Conservation (phyloP, 2,797 vertebrate species). For the Sebastolobus alascanus region DNA sequence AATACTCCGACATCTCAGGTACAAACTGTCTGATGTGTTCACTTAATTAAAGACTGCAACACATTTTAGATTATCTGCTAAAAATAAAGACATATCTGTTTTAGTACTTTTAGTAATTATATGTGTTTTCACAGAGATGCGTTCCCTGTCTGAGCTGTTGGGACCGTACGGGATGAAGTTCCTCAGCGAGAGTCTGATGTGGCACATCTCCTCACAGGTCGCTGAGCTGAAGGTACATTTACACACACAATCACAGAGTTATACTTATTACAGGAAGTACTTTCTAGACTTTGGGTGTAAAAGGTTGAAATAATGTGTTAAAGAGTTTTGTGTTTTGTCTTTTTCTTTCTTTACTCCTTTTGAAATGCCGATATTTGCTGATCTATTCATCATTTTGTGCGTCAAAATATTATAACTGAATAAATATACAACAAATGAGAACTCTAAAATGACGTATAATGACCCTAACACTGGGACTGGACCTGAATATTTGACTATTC, state of each 20-base stretch:
- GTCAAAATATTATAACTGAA: fast-evolving
- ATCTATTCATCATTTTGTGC: fast-evolving
- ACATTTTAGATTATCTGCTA: neutral
- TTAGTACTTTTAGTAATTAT: neutral
- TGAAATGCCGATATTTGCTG: neutral
- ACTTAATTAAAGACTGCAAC: too few species aligned
- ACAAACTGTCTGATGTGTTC: constrained; percentile 12
- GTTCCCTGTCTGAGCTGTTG: constrained; percentile 94
- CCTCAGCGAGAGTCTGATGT: constrained; percentile 99
- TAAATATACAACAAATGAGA: neutral
- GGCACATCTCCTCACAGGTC: constrained; percentile 99
- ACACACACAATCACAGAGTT: neutral
- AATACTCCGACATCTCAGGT: constrained; percentile 99
- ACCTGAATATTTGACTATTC: neutral
- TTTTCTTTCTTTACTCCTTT: neutral
- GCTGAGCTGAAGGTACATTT: constrained; percentile 96
- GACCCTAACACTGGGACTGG: too few species aligned
- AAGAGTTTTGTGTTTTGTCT: neutral
- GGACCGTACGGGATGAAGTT: constrained; percentile 99
- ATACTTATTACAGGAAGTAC: neutral
- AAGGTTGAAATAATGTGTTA: neutral
- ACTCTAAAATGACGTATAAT: neutral
- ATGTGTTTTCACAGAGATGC: constrained; percentile 89
- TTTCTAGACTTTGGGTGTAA: neutral
- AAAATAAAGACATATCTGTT: neutral